Evolutionary conservation across 1,140 invertebrate genomes (phyloP).

Genomic region (Orius insidiosus): DNA sequence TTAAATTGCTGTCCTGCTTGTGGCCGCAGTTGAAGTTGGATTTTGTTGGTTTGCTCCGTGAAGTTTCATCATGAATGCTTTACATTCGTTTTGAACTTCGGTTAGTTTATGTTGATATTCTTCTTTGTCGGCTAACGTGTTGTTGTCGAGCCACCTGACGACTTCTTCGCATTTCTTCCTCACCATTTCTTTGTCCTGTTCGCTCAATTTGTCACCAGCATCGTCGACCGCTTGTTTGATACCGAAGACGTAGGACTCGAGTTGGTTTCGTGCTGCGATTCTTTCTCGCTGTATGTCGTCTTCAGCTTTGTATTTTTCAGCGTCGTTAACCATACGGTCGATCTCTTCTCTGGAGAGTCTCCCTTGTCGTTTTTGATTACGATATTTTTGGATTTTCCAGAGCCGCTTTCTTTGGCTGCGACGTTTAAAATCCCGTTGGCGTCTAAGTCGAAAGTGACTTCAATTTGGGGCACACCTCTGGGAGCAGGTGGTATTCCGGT

Average conservation of each 20-base stretch:
- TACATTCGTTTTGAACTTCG: conserved; percentile 48
- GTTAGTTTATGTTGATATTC: conserved; percentile 59
- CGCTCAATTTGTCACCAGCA: conserved; percentile 22
- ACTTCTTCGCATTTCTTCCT: conserved; percentile 35
- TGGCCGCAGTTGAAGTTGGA: too few relatives aligned
- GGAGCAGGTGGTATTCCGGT: conserved; percentile 45
- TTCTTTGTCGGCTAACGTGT: conserved; percentile 52
- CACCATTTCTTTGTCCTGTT: conserved; percentile 25
- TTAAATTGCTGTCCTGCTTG: conserved; percentile 29
- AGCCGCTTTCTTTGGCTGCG: conserved; percentile 34
- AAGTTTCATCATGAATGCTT: conserved; percentile 58
- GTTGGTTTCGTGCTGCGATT: conserved; percentile 42
- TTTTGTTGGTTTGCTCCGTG: too few relatives aligned
- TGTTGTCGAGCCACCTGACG: conserved; percentile 42
- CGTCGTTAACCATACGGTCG: conserved; percentile 46
- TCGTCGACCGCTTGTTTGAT: conserved; percentile 37
- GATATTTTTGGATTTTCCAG: conserved; percentile 32
- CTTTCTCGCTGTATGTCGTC: conserved; percentile 36
- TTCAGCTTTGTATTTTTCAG: conserved; percentile 41
- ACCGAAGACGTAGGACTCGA: conserved; percentile 54
- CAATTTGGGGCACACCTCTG: conserved; percentile 27
- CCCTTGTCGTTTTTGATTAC: conserved; percentile 40
- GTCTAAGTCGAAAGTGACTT: conserved; percentile 42
- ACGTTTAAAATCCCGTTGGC: conserved; percentile 54
- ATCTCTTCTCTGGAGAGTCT: conserved; percentile 35